These are phyloP conservation scores for Brachypteracias leptosomus DNA, from an alignment of 2,113 vertebrate genomes.

Conservation along the genomic window DNA sequence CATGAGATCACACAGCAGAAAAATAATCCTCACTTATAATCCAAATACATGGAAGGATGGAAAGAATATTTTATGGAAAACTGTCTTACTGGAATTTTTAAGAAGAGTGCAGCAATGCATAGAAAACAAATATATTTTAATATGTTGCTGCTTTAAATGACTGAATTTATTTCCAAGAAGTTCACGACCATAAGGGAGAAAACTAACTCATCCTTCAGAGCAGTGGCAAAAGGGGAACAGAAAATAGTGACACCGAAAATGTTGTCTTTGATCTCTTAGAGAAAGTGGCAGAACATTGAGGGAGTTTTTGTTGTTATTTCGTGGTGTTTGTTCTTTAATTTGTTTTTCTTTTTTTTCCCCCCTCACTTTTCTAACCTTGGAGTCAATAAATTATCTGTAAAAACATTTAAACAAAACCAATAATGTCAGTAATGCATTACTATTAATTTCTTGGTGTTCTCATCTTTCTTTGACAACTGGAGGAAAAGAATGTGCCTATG, in stretches of 20 bases:
- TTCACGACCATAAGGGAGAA: not conserved
- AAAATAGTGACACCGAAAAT: not conserved
- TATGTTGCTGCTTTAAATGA: not conserved
- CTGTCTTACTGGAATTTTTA: not conserved
- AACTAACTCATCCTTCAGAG: conserved; percentile 9
- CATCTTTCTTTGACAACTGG: not conserved
- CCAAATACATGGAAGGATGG: not conserved
- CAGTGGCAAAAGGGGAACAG: not conserved
- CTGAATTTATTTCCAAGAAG: not conserved
- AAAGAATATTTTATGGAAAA: conserved; percentile 17
- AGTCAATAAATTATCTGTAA: not conserved
- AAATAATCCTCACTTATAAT: not conserved
- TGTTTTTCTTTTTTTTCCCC: not conserved
- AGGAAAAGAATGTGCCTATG: not conserved
- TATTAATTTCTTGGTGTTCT: not conserved
- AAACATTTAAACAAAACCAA: not conserved
- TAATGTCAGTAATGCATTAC: not conserved
- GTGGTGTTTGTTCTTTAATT: not conserved
- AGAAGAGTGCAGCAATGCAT: not conserved
- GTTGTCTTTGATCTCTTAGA: not conserved
- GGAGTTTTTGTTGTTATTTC: not conserved
- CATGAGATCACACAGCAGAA: not conserved
- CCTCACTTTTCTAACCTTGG: not conserved
- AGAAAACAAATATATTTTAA: not conserved
- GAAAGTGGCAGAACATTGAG: not conserved